Evolutionary conservation across 2,797 vertebrate genomes (phyloP).

Genomic region (Gorsachius magnificus): DNA sequence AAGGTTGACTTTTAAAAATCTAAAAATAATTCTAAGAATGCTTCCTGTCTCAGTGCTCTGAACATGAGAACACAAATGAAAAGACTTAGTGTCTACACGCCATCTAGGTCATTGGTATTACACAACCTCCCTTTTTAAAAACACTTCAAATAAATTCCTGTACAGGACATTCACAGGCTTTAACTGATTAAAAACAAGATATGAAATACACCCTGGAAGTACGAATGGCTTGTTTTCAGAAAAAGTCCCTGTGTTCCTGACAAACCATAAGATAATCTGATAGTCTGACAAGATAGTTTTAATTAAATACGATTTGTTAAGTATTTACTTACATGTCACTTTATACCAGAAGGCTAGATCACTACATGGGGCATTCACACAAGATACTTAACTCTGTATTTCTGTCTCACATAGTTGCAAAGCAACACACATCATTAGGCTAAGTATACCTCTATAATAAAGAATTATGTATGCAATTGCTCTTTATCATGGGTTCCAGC

Average conservation of each 20-base stretch:
- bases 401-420: not conserved
- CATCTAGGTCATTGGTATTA: conserved; percentile 18
- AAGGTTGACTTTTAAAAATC: conserved; percentile 29
- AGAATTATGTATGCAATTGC: not conserved
- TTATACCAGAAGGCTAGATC: not conserved
- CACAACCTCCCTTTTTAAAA: conserved; percentile 20
- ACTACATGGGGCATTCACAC: not conserved
- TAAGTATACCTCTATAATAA: not conserved
- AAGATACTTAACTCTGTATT: not conserved
- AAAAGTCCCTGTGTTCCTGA: not conserved
- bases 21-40: conserved; percentile 58
- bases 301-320: not conserved
- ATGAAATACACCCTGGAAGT: not conserved
- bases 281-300: not conserved
- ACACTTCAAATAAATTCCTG: conserved; percentile 50
- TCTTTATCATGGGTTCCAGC: not conserved
- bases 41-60: conserved; percentile 14
- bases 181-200: conserved; percentile 33
- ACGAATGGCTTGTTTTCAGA: not conserved
- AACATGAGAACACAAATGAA: conserved; percentile 43
- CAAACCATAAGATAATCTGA: not conserved
- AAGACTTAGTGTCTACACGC: not conserved
- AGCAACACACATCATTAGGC: not conserved
- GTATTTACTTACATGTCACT: not conserved
- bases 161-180: not conserved